These are phyloP conservation scores for Cairina moschata DNA, from an alignment of 2,113 vertebrate species.

Conservation along the genomic window DNA sequence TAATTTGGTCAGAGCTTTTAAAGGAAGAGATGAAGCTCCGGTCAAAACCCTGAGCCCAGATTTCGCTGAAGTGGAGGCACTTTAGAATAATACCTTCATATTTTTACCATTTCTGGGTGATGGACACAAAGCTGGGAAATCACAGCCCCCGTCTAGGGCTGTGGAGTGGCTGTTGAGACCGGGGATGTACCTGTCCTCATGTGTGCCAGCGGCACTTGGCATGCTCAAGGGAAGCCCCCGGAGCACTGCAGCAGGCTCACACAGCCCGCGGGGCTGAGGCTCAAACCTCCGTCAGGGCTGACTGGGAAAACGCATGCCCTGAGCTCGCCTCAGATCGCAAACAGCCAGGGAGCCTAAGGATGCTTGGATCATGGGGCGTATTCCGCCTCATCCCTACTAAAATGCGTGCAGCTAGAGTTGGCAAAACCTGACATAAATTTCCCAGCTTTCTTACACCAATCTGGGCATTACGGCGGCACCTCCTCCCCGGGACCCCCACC, in stretches of 20 bases:
- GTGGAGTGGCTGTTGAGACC: accelerated
- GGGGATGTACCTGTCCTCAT: neutral
- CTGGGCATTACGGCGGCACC: accelerated
- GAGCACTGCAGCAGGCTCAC: no score
- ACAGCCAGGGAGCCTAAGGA: neutral
- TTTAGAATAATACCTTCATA: neutral
- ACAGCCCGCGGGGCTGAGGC: accelerated
- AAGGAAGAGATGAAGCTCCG: conserved; percentile 45
- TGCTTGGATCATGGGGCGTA: accelerated
- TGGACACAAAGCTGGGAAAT: neutral
- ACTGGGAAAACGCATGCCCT: neutral
- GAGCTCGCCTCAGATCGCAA: neutral
- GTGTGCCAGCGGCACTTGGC: neutral
- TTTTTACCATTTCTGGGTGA: neutral
- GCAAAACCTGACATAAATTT: neutral
- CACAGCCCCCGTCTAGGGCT: neutral
- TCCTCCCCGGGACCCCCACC: neutral
- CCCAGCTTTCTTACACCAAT: accelerated
- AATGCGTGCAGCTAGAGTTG: neutral
- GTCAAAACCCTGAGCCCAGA: conserved; percentile 22
- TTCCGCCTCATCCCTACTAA: neutral
- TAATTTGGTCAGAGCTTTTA: conserved; percentile 64
- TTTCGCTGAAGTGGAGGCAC: conserved; percentile 1
- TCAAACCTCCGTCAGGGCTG: neutral
- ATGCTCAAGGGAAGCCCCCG: no score